Evolutionary conservation across 2,888 invertebrate species (phyloP), one percentile per base, ranked within the genome.

Genomic region (Drosophila ustulata): DNA sequence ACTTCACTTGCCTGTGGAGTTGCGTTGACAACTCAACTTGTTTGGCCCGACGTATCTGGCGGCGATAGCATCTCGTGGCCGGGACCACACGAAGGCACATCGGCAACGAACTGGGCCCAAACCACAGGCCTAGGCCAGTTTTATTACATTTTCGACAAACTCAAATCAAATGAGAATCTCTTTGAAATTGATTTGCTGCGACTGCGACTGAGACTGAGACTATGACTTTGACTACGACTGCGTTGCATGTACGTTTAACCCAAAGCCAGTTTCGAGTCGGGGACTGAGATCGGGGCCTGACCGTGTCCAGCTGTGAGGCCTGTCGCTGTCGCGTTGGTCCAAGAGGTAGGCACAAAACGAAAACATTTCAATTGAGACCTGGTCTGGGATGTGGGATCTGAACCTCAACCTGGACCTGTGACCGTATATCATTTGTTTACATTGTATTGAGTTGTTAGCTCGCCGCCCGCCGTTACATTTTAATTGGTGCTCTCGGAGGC

Each of bases 381-480:
- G 69, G 61, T 46, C 52, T 26, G 45, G 58, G 62, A 37, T 28
- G 45, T 68, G 32, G 56, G 56, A 26, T 32, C 55, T 57, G 34
- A 50, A 47, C 41, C 30, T 43, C 18, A 39, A 39, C 39, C 39
- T 39, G 13, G 34, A 11, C 34, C 34, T 80, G 78, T 66, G 84
- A 83, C 84, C 84, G 83, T 84, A 88, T 86, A 84, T 84, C 83
- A 84, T 88, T 84, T 84, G 83, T 88, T 84, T 84, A 84, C 87
- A 88, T 84, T 84, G 83, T 83, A 84, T 84, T 88, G 83, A 84
- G 83, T 83, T 88, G 83, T 88, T 86, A 81, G 84, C 68, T 71
- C 65, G 62, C 78, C 78, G 81, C 80, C 80, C 65, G 80, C 80
- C 70, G 65, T 47, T 72, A 69, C 78, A 71, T 72, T 88, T 88